Evolutionary conservation across 2,113 vertebrate genomes (phyloP), one percentile per base, ranked within the genome.

Genomic region (Platysternon megacephalum): DNA sequence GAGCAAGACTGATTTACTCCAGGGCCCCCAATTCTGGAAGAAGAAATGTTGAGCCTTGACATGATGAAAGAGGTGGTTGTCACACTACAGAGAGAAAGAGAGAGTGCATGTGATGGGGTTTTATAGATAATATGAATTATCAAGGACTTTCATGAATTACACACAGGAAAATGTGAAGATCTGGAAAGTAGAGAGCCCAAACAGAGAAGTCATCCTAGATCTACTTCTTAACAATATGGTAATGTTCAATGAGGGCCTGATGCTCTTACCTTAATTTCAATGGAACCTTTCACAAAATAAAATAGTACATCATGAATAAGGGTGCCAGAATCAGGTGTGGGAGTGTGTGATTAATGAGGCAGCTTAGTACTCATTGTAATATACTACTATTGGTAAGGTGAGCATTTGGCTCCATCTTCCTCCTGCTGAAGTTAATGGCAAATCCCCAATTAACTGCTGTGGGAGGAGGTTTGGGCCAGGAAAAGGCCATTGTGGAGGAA

Each of bases 321-420:
- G 91, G 49, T 53, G 49, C 68, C 53, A 81, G 93, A 86, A 81
- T 42, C 5, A 72, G 24, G 49, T 14, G 17, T 42, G 93, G 52
- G 11, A 28, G 46, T 68, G 48, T 58, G 89, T 94, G 86, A 94
- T 85, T 94, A 82, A 95, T 84, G 91, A 90, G 4, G 0, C 88
- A 85, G 74, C 89, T 89, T 52, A 86, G 89, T 82, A 87, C 76
- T 93, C 91, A 48, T 76, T 80, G 83, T 53, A 95, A 90, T n/a
- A 11, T 42, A 74, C 72, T 42, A 22, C 22, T 24, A 65, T 0
- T 1, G 55, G n/a, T 91, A 76, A 84, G 61, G 76, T 85, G 48
- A 88, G 24, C 72, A 74, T 74, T 42, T 4, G 21, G 5, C n/a
- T 42, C 10, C 10, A 42, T 74, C 21, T 42, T 42, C 21, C 21